Percentiles rank a stretch among this genome's conserved stretches.
These are phyloP conservation scores for Harpagoxenus sublaevis DNA, from an alignment of 2,888 invertebrate genomes.

Conservation along the genomic window DNA sequence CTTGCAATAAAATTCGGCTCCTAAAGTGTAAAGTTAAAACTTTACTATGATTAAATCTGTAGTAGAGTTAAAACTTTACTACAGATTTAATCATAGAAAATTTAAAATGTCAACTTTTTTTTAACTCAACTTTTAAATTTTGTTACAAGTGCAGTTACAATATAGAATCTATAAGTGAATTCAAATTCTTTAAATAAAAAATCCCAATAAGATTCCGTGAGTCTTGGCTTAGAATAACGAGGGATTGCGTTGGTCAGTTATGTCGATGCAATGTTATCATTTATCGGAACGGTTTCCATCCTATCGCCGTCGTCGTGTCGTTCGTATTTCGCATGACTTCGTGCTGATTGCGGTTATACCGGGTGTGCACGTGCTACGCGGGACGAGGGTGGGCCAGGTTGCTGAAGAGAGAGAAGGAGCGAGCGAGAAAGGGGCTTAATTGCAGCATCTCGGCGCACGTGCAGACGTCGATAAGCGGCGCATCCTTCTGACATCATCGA, in stretches of 20 bases:
- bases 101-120: neutral
- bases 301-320: neutral
- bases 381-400: constrained; percentile 41
- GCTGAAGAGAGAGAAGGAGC: constrained; percentile 30
- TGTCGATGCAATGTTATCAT: constrained; percentile 31
- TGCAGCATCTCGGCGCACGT: constrained; percentile 75
- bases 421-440: constrained; percentile 65
- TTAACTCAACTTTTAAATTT: neutral
- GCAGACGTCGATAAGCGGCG: constrained; percentile 73
- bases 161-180: neutral
- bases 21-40: neutral
- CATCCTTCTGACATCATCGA: constrained; percentile 74
- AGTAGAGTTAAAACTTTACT: neutral
- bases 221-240: neutral
- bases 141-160: neutral
- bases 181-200: neutral
- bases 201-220: neutral
- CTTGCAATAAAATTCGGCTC: neutral
- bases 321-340: constrained; percentile 53
- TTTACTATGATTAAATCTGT: no score
- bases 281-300: constrained; percentile 29
- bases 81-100: neutral
- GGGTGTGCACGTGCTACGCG: constrained; percentile 67
- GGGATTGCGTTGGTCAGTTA: constrained; percentile 28
- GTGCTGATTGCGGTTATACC: constrained; percentile 49